Percentiles rank a stretch among this genome's conserved stretches.
phyloP scores from a whole-genome alignment of 2,797 vertebrate species.

The Myotis vivesi region DNA sequence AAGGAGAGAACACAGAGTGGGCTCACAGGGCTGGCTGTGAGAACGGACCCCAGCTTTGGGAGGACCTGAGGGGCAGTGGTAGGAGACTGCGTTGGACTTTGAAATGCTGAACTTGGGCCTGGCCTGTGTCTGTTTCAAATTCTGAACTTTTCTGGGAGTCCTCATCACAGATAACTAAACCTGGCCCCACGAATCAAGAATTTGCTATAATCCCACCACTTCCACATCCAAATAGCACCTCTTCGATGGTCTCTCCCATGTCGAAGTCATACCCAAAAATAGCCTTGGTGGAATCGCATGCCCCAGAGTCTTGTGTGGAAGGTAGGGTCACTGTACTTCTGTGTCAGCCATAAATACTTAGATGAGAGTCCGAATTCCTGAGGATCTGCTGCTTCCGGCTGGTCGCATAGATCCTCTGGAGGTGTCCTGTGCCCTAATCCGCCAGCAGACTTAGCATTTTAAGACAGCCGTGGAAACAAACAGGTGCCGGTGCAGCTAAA shows the following conservation, averaged over 20 bases:
- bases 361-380: constrained; percentile 21
- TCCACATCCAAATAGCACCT: neutral
- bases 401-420: constrained; percentile 55
- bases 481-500: constrained; percentile 62
- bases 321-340: constrained; percentile 27
- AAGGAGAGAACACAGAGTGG: neutral
- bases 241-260: neutral
- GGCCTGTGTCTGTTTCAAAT: neutral
- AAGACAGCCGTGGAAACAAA: constrained; percentile 62
- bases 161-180: neutral
- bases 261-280: neutral
- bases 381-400: constrained; percentile 63
- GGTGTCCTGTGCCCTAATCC: constrained; percentile 58
- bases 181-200: neutral
- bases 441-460: constrained; percentile 57
- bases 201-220: neutral
- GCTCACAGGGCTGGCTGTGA: neutral
- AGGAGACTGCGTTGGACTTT: neutral
- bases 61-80: accelerated
- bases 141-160: neutral
- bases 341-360: constrained; percentile 49
- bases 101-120: neutral
- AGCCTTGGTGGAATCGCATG: neutral
- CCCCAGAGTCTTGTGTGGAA: constrained; percentile 3
- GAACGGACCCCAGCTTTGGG: neutral